phyloP scores from a whole-genome alignment of 1,140 invertebrate genomes.

The Achatina immaculata region DNA sequence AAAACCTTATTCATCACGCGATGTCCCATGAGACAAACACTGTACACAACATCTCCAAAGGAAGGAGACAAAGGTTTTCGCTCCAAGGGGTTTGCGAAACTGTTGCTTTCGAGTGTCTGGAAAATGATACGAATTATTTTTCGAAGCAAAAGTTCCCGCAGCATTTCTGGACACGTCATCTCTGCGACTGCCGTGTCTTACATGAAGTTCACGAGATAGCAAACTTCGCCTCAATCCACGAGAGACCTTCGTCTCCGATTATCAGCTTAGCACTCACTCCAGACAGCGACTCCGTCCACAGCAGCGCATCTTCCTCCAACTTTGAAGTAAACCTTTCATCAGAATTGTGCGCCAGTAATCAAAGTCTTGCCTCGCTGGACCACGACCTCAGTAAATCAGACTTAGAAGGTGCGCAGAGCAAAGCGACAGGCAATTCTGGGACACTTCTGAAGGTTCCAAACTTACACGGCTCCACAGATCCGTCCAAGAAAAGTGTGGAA shows the following conservation, averaged over 20 bases:
- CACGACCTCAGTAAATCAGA: not conserved
- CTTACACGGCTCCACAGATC: not conserved
- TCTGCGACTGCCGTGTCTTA: constrained; percentile 46
- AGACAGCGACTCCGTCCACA: constrained; percentile 39
- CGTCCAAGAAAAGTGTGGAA: constrained; percentile 13
- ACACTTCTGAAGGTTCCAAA: constrained; percentile 7
- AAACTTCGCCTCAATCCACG: constrained; percentile 38
- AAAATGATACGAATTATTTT: constrained; percentile 44
- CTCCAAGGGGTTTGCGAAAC: constrained; percentile 39
- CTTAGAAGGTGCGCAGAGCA: not conserved
- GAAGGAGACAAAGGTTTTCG: constrained; percentile 12
- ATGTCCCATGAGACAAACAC: constrained; percentile 22
- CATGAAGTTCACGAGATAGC: constrained; percentile 46
- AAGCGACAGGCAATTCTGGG: not conserved
- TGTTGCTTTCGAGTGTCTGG: constrained; percentile 44
- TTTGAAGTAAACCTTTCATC: constrained; percentile 15
- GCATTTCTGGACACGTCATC: constrained; percentile 40
- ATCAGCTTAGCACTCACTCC: constrained; percentile 3
- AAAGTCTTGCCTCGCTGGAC: not conserved
- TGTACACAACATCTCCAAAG: constrained; percentile 20
- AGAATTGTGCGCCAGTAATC: constrained; percentile 26
- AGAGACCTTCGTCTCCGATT: not conserved
- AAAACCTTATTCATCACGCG: constrained; percentile 24
- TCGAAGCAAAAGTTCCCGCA: constrained; percentile 40
- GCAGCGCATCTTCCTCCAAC: constrained; percentile 32